These are phyloP conservation scores for Daubentonia madagascariensis DNA, from an alignment of 2,113 vertebrate genomes.

Conservation along the genomic window DNA sequence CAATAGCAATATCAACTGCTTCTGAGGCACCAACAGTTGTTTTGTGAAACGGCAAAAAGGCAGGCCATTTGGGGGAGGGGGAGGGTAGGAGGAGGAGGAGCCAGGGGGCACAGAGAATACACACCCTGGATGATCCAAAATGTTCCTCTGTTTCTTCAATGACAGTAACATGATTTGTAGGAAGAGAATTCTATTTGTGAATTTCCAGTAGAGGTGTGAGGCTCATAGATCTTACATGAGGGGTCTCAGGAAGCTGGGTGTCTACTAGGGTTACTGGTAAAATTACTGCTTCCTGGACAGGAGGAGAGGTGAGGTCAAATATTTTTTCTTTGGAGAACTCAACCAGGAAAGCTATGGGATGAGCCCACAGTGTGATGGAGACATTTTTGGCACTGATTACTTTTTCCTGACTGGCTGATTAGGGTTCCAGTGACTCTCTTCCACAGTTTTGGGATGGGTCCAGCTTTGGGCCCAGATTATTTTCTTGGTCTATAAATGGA, in stretches of 20 bases:
- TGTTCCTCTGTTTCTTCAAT: background rate
- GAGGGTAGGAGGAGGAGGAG: background rate
- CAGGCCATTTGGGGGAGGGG: background rate
- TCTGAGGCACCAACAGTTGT: background rate
- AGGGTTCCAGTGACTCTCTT: background rate
- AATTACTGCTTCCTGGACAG: slow-evolving; percentile 20
- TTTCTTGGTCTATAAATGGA: background rate
- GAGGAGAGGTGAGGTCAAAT: background rate
- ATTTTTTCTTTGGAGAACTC: slow-evolving; percentile 11
- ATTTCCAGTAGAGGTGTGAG: slow-evolving; percentile 1
- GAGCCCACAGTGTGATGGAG: background rate
- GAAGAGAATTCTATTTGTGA: background rate
- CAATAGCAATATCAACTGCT: background rate
- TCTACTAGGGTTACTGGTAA: background rate
- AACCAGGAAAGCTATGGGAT: background rate
- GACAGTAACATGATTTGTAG: background rate
- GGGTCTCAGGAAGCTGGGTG: background rate
- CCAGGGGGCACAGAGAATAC: background rate
- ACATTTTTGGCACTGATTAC: background rate
- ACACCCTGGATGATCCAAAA: background rate
- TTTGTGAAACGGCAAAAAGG: background rate
- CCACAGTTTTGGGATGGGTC: background rate
- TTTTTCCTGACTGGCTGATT: background rate
- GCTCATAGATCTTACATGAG: background rate
- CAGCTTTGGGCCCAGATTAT: background rate